phyloP scores from a whole-genome alignment of 1,140 invertebrate genomes.

The Drosophila paulistorum region DNA sequence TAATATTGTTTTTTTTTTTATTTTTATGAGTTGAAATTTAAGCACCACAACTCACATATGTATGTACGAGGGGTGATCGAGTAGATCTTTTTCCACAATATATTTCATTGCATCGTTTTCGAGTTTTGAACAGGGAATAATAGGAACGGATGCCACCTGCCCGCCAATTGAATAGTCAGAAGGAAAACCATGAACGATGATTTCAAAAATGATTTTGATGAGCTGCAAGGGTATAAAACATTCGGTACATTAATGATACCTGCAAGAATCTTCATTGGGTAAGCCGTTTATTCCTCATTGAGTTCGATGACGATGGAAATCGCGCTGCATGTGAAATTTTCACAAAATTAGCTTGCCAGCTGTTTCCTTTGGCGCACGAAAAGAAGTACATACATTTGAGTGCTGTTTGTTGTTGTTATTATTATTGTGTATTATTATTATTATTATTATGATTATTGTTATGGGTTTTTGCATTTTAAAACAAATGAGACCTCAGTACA shows the following conservation, averaged over 20 bases:
- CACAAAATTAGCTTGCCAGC: constrained; percentile 8
- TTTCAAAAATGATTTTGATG: too few relatives aligned
- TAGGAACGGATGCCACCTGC: too few relatives aligned
- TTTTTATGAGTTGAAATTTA: constrained; percentile 1
- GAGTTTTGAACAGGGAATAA: too few relatives aligned
- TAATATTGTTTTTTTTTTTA: neutral
- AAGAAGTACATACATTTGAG: neutral
- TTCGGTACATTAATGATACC: too few relatives aligned
- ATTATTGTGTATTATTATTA: constrained; percentile 15
- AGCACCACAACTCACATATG: too few relatives aligned
- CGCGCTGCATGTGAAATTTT: neutral
- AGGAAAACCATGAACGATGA: too few relatives aligned
- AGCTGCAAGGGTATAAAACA: too few relatives aligned
- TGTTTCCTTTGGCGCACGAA: neutral
- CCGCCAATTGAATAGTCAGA: too few relatives aligned
- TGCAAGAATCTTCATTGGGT: neutral
- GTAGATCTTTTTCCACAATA: too few relatives aligned
- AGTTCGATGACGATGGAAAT: neutral
- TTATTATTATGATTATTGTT: constrained; percentile 23
- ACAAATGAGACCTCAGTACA: constrained; percentile 16
- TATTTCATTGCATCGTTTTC: too few relatives aligned
- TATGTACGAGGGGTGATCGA: neutral
- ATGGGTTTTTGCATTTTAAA: constrained; percentile 24
- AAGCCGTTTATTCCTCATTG: neutral
- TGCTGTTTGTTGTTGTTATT: constrained; percentile 14